Evolutionary conservation across 2,113 vertebrate genomes (phyloP).

Genomic region (Alces alces): DNA sequence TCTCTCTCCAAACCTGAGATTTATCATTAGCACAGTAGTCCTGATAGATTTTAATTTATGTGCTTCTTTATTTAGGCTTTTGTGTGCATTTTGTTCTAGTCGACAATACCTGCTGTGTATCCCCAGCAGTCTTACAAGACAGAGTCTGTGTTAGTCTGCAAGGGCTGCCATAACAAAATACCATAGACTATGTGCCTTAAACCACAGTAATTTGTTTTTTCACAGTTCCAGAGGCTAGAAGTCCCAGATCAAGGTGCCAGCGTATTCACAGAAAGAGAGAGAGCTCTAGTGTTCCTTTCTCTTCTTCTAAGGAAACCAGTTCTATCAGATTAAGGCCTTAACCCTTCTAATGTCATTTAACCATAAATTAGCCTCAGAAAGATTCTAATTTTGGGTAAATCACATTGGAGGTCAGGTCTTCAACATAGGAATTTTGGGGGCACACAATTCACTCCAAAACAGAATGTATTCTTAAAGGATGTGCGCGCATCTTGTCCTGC

Average conservation of each 20-base stretch:
- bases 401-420: background rate
- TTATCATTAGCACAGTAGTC: background rate
- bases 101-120: background rate
- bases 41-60: background rate
- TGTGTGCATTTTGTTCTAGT: background rate
- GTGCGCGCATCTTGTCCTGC: background rate
- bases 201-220: background rate
- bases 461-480: background rate
- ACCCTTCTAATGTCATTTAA: background rate
- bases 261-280: background rate
- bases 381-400: background rate
- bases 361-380: background rate
- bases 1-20: background rate
- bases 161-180: background rate
- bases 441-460: background rate
- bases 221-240: background rate
- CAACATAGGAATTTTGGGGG: background rate
- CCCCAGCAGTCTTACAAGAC: background rate
- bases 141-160: background rate
- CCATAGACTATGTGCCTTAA: background rate
- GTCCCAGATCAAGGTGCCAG: background rate
- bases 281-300: background rate
- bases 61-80: background rate
- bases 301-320: background rate
- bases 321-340: background rate